These are phyloP conservation scores for Balaeniceps rex DNA, from an alignment of 2,113 vertebrate genomes.

Conservation along the genomic window DNA sequence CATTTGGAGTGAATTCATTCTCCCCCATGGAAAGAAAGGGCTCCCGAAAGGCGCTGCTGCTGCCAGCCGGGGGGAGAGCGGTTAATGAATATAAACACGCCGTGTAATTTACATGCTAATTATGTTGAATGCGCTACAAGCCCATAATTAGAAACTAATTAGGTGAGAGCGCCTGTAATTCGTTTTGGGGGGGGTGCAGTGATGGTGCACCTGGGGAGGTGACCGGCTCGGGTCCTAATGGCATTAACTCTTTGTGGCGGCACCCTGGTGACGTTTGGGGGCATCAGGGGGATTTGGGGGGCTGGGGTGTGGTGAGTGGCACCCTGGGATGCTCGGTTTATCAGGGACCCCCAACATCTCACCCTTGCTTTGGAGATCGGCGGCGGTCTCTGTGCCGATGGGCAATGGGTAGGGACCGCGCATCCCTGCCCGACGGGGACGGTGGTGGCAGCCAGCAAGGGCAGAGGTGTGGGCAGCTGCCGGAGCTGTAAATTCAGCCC, in stretches of 20 bases:
- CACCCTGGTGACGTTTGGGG: neutral
- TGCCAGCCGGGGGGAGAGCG: slow-evolving; percentile 2
- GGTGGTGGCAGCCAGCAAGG: neutral
- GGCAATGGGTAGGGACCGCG: neutral
- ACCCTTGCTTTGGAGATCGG: neutral
- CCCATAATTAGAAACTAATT: slow-evolving; percentile 83
- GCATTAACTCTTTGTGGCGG: neutral
- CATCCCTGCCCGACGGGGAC: neutral
- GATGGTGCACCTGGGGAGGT: slow-evolving; percentile 70
- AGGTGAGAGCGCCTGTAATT: slow-evolving; percentile 77
- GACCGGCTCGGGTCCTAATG: neutral
- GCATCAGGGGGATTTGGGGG: neutral
- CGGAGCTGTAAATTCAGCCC: neutral
- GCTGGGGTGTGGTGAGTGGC: neutral
- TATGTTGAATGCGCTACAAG: slow-evolving; percentile 76
- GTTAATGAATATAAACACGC: slow-evolving; percentile 81
- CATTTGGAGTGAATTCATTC: slow-evolving; percentile 68
- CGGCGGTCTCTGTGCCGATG: rapidly evolving
- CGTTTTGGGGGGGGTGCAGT: slow-evolving; percentile 59
- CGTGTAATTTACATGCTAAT: slow-evolving; percentile 83
- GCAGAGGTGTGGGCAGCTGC: neutral
- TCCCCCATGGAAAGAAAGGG: slow-evolving; percentile 27
- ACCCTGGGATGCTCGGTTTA: neutral
- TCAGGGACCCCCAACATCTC: neutral
- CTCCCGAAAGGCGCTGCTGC: neutral